phyloP scores from a whole-genome alignment of 1,140 invertebrate species.

The Drosophila eugracilis region DNA sequence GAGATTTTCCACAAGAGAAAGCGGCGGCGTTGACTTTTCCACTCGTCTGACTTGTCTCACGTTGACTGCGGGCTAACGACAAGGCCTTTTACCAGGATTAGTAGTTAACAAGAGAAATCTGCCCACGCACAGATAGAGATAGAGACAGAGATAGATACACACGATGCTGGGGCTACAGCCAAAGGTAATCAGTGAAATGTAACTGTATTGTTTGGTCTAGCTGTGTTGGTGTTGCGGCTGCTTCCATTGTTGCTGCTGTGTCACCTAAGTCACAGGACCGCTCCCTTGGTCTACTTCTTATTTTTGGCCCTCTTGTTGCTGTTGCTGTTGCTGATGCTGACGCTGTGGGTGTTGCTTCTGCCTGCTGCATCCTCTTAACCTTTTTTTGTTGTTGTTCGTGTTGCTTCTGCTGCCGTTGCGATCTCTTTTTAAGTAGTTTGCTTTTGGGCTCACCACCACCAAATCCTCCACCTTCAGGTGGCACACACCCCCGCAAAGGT shows the following conservation, averaged over 20 bases:
- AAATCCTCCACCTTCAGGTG: constrained; percentile 26
- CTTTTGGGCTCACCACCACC: constrained; percentile 61
- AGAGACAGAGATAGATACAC: not conserved
- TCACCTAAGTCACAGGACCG: constrained; percentile 60
- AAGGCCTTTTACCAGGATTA: constrained; percentile 82
- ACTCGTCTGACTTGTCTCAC: constrained; percentile 66
- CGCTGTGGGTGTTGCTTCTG: too few species aligned
- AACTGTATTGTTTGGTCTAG: constrained; percentile 76
- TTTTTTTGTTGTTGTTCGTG: constrained; percentile 55
- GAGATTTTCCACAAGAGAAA: constrained; percentile 74
- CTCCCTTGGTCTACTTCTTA: constrained; percentile 12
- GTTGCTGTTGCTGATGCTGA: not conserved
- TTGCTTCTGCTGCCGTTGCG: constrained; percentile 35
- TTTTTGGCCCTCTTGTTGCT: constrained; percentile 13
- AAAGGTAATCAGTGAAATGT: constrained; percentile 84
- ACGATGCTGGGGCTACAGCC: constrained; percentile 47
- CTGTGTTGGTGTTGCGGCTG: constrained; percentile 30
- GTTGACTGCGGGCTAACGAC: constrained; percentile 61
- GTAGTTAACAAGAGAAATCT: constrained; percentile 82
- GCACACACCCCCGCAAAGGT: constrained; percentile 48
- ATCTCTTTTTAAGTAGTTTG: constrained; percentile 83
- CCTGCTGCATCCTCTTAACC: constrained; percentile 77
- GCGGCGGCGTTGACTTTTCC: constrained; percentile 72
- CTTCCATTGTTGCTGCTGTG: constrained; percentile 51
- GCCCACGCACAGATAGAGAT: constrained; percentile 57